These are phyloP conservation scores for Ips nitidus DNA, from an alignment of 1,140 invertebrate species.

Conservation along the genomic window DNA sequence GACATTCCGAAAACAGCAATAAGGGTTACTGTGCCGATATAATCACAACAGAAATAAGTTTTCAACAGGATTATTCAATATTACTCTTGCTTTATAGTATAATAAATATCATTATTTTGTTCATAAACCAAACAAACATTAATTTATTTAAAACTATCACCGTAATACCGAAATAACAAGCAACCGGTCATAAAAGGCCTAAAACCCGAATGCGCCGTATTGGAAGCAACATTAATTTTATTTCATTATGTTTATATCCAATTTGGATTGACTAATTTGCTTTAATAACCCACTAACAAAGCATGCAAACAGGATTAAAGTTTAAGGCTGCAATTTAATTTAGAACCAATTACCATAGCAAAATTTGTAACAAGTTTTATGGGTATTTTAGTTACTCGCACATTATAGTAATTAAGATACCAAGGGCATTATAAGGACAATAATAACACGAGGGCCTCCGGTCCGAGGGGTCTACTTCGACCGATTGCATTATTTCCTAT, in stretches of 20 bases:
- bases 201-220: slow-evolving; percentile 22
- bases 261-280: slow-evolving; percentile 23
- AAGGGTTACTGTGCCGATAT: too few species aligned
- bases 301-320: slow-evolving; percentile 26
- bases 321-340: slow-evolving; percentile 28
- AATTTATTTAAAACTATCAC: not conserved
- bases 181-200: not conserved
- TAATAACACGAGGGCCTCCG: too few species aligned
- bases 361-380: too few species aligned
- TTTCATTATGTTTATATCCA: slow-evolving; percentile 25
- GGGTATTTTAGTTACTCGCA: too few species aligned
- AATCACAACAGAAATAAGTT: too few species aligned
- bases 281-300: slow-evolving; percentile 33
- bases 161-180: slow-evolving; percentile 16
- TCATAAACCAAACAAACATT: not conserved
- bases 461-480: too few species aligned
- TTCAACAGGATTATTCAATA: too few species aligned
- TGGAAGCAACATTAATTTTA: slow-evolving; percentile 15
- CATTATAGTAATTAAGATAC: too few species aligned
- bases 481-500: too few species aligned
- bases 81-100: slow-evolving; percentile 20
- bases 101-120: not conserved
- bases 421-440: too few species aligned
- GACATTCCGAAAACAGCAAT: too few species aligned
- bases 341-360: slow-evolving; percentile 28